Evolutionary conservation across 2,888 invertebrate species (phyloP).

Genomic region (Amiota communis): DNA sequence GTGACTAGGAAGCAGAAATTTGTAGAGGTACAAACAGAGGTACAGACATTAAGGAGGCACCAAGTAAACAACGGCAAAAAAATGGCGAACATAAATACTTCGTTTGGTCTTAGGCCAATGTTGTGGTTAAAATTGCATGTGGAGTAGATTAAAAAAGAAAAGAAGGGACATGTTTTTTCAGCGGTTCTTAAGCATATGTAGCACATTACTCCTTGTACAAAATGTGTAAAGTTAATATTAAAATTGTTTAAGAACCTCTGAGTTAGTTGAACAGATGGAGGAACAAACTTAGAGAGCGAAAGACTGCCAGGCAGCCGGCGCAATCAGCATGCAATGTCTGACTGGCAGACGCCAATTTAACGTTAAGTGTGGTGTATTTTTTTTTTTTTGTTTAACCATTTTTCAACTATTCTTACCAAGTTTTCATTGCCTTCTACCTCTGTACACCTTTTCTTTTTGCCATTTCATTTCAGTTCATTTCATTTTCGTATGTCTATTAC

Average conservation of each 20-base stretch:
- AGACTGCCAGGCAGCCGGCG: slow-evolving; percentile 2
- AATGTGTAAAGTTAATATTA: not conserved
- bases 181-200: too few relatives aligned
- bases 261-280: too few relatives aligned
- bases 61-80: not conserved
- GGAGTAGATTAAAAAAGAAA: not conserved
- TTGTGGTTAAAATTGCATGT: too few relatives aligned
- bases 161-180: not conserved
- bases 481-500: too few relatives aligned
- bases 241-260: not conserved
- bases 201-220: too few relatives aligned
- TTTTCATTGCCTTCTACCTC: not conserved
- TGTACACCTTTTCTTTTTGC: not conserved
- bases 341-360: slow-evolving; percentile 57
- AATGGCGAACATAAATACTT: not conserved
- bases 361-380: slow-evolving; percentile 42
- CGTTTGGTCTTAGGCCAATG: not conserved
- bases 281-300: too few relatives aligned
- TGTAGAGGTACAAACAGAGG: not conserved
- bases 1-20: not conserved
- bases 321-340: slow-evolving; percentile 36
- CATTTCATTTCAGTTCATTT: not conserved
- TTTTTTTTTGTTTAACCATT: slow-evolving; percentile 23
- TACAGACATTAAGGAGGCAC: not conserved
- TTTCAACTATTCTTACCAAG: not conserved